A percentile compares a stretch with the other conserved stretches of the same genome.
Evolutionary conservation across 1,140 invertebrate genomes (phyloP).

Genomic region (Ostrea denselamellosa): DNA sequence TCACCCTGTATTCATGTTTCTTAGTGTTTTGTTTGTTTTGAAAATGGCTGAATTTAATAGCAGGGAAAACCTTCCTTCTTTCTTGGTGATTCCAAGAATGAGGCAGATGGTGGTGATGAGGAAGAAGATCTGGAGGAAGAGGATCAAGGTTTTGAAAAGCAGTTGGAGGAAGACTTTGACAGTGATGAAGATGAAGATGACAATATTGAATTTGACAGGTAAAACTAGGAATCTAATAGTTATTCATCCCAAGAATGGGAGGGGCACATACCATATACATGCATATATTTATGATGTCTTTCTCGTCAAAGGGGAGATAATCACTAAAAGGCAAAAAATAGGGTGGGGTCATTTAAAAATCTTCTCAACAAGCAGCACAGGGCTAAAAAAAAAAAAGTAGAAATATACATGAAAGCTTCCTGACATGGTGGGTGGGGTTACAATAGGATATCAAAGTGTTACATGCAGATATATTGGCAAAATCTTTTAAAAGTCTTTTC

Average conservation of each 20-base stretch:
- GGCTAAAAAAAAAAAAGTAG: too few species aligned
- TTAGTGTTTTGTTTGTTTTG: neutral
- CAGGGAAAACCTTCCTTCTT: constrained; percentile 9
- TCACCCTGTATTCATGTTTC: too few species aligned
- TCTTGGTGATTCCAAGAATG: neutral
- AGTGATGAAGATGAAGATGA: constrained; percentile 78
- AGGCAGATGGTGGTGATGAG: constrained; percentile 56
- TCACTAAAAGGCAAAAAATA: too few species aligned
- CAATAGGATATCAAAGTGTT: too few species aligned
- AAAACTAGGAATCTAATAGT: neutral
- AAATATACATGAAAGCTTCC: too few species aligned
- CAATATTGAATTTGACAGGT: constrained; percentile 58
- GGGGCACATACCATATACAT: neutral
- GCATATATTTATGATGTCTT: too few species aligned
- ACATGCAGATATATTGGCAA: too few species aligned
- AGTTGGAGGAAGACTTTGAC: constrained; percentile 53
- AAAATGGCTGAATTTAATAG: neutral
- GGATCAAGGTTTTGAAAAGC: constrained; percentile 75
- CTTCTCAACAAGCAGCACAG: too few species aligned
- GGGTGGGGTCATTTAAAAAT: too few species aligned
- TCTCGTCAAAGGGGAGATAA: too few species aligned
- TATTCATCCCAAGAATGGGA: neutral
- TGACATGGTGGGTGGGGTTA: too few species aligned
- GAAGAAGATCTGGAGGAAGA: constrained; percentile 55
- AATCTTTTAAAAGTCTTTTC: too few species aligned